Conservation (phyloP, 2,797 vertebrate species). For the Myripristis murdjan region DNA sequence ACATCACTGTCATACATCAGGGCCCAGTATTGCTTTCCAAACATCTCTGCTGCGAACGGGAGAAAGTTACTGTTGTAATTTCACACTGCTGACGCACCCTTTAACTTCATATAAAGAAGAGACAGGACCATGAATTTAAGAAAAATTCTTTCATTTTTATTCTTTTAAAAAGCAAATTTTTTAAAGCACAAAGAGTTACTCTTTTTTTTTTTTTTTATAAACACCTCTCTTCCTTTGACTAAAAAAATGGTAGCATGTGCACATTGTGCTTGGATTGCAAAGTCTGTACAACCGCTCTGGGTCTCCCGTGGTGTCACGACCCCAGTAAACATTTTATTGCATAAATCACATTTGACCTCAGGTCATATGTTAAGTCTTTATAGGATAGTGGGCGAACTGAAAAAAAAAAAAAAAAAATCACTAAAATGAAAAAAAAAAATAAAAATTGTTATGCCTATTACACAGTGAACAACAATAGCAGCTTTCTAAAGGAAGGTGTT, state of each 20-base stretch:
- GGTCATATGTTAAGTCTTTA: conserved; percentile 81
- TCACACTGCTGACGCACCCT: neutral
- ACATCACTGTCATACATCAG: neutral
- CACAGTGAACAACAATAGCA: conserved; percentile 86
- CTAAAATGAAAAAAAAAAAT: conserved; percentile 39
- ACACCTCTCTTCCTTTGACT: conserved; percentile 87
- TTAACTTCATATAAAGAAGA: neutral
- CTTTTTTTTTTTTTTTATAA: conserved; percentile 95
- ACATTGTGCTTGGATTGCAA: conserved; percentile 98
- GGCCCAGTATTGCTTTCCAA: neutral
- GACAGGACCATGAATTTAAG: conserved; percentile 66
- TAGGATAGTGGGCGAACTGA: conserved; percentile 52
- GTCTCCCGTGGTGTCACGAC: conserved; percentile 83
- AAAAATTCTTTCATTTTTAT: conserved; percentile 93
- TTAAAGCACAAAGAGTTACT: conserved; percentile 93
- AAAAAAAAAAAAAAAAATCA: conserved; percentile 40
- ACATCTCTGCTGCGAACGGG: neutral
- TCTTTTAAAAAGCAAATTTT: conserved; percentile 94
- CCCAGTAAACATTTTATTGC: conserved; percentile 98
- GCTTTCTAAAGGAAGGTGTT: conserved; percentile 84
- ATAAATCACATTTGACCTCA: conserved; percentile 93
- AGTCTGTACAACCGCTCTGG: conserved; percentile 91
- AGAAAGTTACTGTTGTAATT: neutral
- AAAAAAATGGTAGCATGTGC: conserved; percentile 95
- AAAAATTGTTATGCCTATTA: conserved; percentile 48